These are phyloP conservation scores for Dromaius novaehollandiae DNA, from an alignment of 2,113 vertebrate genomes.

Conservation along the genomic window DNA sequence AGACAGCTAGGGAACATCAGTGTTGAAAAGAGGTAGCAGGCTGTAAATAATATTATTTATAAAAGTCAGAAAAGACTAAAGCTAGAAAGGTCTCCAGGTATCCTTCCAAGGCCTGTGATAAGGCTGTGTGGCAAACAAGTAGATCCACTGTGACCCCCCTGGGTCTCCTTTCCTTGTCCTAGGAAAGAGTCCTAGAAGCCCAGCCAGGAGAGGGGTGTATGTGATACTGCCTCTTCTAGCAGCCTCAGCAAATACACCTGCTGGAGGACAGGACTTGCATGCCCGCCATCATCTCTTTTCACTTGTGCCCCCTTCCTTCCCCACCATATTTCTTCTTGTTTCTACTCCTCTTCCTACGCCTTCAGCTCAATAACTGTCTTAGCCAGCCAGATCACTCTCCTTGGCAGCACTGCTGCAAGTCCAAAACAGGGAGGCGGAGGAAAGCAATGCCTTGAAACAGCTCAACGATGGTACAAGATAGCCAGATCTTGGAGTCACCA, in stretches of 20 bases:
- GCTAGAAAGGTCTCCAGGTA: not conserved
- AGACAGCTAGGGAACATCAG: not conserved
- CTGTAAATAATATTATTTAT: not conserved
- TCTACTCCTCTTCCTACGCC: not conserved
- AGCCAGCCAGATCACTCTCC: not conserved
- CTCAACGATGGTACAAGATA: not conserved
- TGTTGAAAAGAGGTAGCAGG: not conserved
- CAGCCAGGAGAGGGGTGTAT: not conserved
- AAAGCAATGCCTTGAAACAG: slow-evolving; percentile 4
- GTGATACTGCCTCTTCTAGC: not conserved
- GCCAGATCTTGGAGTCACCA: not conserved
- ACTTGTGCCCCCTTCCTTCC: not conserved
- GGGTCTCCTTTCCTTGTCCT: not conserved
- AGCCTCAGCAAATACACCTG: not conserved
- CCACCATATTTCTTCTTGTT: not conserved
- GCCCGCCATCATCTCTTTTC: not conserved
- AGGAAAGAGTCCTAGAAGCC: not conserved
- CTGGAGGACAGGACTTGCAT: not conserved
- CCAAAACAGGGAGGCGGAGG: not conserved
- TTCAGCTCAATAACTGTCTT: not conserved
- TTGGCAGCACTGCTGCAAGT: not conserved
- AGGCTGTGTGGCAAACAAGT: not conserved
- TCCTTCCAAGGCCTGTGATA: not conserved
- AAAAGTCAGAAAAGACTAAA: not conserved
- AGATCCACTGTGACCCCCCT: not conserved